Evolutionary conservation across 2,888 invertebrate genomes (phyloP).

Genomic region (Dasypogon diadema): DNA sequence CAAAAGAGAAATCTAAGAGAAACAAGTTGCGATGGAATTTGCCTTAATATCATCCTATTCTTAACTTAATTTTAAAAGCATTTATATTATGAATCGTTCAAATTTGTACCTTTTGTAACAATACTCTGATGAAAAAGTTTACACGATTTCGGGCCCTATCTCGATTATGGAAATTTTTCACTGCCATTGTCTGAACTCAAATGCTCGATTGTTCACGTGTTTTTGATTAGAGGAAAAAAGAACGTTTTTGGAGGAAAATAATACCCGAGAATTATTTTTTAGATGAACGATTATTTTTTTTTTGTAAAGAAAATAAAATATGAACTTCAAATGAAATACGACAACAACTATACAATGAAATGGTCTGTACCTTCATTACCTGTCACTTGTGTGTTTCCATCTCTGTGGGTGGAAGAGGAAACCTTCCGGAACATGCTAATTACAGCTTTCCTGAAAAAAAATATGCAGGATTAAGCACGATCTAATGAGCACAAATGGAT

Average conservation of each 20-base stretch:
- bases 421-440: conserved; percentile 64
- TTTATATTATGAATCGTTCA: not conserved
- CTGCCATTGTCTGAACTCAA: not conserved
- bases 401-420: conserved; percentile 63
- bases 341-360: no score
- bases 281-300: not conserved
- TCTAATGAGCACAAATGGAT: not conserved
- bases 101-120: no score
- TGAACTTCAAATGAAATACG: no score
- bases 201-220: no score
- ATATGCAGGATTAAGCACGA: not conserved
- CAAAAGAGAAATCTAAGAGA: no score
- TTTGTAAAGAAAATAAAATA: no score
- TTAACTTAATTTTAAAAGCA: not conserved
- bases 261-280: not conserved
- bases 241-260: not conserved
- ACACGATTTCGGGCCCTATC: not conserved
- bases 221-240: no score
- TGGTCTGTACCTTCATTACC: conserved; percentile 61
- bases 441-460: conserved; percentile 64
- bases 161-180: not conserved
- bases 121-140: no score
- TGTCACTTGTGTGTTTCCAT: conserved; percentile 68
- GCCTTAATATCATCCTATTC: not conserved
- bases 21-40: not conserved